A percentile compares a stretch with the other conserved stretches of the same genome.
Conservation (phyloP, 2,113 vertebrate species). For the Callopanchax toddi region DNA sequence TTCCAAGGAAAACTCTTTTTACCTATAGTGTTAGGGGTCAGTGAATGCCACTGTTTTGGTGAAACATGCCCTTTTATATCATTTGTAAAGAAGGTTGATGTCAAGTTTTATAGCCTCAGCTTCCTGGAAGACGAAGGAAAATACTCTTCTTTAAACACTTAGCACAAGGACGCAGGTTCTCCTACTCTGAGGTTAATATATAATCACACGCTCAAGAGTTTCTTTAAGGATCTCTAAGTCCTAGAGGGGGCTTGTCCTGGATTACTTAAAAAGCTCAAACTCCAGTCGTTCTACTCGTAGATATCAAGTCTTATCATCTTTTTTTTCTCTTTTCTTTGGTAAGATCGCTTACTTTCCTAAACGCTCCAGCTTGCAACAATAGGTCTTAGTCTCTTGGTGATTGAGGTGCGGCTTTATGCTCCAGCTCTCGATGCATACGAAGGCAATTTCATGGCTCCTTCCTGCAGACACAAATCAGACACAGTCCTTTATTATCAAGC, state of each 20-base stretch:
- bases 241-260: slow-evolving; percentile 61
- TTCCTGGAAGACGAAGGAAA: slow-evolving; percentile 44
- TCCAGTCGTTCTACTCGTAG: slow-evolving; percentile 45
- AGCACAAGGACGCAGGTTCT: slow-evolving; percentile 26
- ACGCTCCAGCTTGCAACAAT: slow-evolving; percentile 58
- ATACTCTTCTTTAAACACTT: slow-evolving; percentile 29
- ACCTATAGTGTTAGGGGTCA: slow-evolving; percentile 69
- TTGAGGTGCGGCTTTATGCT: slow-evolving; percentile 65
- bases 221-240: slow-evolving; percentile 44
- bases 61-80: slow-evolving; percentile 27
- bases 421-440: slow-evolving; percentile 56
- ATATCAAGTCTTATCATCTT: slow-evolving; percentile 62
- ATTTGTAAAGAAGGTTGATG: slow-evolving; percentile 28
- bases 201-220: slow-evolving; percentile 58
- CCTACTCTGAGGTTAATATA: slow-evolving; percentile 59
- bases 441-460: slow-evolving; percentile 78
- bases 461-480: slow-evolving; percentile 73
- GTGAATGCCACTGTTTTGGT: slow-evolving; percentile 61
- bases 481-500: slow-evolving; percentile 71
- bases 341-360: slow-evolving; percentile 59
- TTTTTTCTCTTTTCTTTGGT: slow-evolving; percentile 41
- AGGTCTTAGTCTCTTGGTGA: slow-evolving; percentile 64
- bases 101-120: slow-evolving; percentile 38
- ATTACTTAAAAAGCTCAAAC: slow-evolving; percentile 64
- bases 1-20: slow-evolving; percentile 67